Base-by-base conservation (phyloP, 30 jellyfish, hydroid and myxozoan genomes). In the Hydractinia symbiolongicarpus region DNA sequence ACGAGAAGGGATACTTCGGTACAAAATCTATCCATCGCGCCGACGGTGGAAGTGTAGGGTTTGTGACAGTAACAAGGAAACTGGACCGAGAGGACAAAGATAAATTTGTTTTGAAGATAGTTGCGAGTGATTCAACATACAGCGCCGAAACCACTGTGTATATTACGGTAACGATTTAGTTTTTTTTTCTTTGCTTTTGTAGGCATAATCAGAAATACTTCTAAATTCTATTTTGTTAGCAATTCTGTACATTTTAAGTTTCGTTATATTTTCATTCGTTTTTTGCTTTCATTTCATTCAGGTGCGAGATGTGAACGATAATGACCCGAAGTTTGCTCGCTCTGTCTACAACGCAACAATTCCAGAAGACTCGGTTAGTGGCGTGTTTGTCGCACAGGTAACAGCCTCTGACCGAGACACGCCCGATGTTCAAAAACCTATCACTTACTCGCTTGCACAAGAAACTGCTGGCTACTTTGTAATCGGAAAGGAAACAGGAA, bases 271-370 rank as follows among this genome's bases (percentile, higher is more conserved):
- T 67, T 9, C 49, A 67, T 9, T 19, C 13, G 10, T 57, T 10
- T 9, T 62, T 15, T 5, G 16, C 9, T 50, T 40, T 62, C 73
- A 7, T 51, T 13, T 64, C 74, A 7, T 44, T 64, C 73, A 94
- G 99, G 96, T 94, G 6, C 51, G 60, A 11, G 99, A 94, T 82
- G 96, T 95, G 52, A 94, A 94, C 72, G 99, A 94, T 77, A 88
- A 88, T 60, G 96, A 94, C 60, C 99, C 99, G 51, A 79, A 19
- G 11, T 94, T 94, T 81, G 54, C 73, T 67, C 77, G 76, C 9
- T 66, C 91, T 67, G 81, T 74, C 49, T 94, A 94, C 87, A 72
- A 73, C 8, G 95, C 95, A 30, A 82, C 96, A 51, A 82, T 94
- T 40, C 52, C 77, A 14, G 99, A 94, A 76, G 83, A 84, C 55